These are phyloP conservation scores for Meliscaeva auricollis DNA, from an alignment of 2,888 invertebrate genomes.

Conservation along the genomic window DNA sequence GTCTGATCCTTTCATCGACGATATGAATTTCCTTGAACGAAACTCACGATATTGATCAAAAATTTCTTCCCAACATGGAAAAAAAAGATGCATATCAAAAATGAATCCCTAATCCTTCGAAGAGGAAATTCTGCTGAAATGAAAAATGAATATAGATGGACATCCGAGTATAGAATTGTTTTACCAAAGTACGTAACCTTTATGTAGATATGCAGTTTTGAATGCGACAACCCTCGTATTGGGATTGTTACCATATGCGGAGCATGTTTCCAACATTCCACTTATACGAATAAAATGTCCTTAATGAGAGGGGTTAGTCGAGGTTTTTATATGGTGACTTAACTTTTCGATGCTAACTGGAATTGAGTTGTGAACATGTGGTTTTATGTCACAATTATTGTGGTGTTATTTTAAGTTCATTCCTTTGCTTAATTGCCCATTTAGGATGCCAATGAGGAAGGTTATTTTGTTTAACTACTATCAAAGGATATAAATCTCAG, in stretches of 20 bases:
- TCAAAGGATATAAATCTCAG: conserved; percentile 50
- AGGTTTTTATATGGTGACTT: background rate
- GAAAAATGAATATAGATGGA: conserved; percentile 17
- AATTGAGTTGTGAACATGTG: conserved; percentile 83
- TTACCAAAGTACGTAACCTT: too few species aligned
- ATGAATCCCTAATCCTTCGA: conserved; percentile 58
- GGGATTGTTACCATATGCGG: conserved; percentile 65
- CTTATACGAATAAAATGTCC: conserved; percentile 29
- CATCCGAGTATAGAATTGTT: background rate
- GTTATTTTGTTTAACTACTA: background rate
- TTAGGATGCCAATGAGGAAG: conserved; percentile 42
- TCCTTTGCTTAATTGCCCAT: conserved; percentile 71
- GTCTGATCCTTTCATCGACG: conserved; percentile 27
- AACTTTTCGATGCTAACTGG: conserved; percentile 5
- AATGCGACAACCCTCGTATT: conserved; percentile 44
- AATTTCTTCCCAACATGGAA: background rate
- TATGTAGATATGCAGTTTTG: too few species aligned
- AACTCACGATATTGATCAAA: conserved; percentile 63
- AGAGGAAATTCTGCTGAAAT: conserved; percentile 31
- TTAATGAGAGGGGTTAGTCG: conserved; percentile 42
- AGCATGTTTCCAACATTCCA: conserved; percentile 39
- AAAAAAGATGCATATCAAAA: conserved; percentile 36
- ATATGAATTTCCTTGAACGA: conserved; percentile 46
- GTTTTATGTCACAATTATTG: conserved; percentile 83
- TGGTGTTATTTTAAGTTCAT: conserved; percentile 66